Evolutionary conservation across 1,140 invertebrate species (phyloP).

Genomic region (Diorhabda sublineata): DNA sequence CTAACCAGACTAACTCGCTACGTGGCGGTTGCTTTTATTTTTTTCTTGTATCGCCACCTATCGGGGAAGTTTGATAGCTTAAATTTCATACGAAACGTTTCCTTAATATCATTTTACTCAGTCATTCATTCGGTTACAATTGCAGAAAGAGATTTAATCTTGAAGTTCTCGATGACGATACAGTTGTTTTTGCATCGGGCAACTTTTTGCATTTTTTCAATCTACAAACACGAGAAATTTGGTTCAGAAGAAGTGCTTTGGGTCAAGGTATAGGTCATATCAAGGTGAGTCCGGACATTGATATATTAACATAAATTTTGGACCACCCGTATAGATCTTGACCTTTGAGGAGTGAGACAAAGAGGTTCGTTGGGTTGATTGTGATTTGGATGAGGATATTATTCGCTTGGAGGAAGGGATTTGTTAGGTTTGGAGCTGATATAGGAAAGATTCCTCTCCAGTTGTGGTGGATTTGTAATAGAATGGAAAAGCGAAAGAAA

Average conservation of each 20-base stretch:
- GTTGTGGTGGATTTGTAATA: no score
- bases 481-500: no score
- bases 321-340: no score
- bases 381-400: no score
- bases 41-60: background rate
- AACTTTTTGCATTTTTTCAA: slow-evolving; percentile 76
- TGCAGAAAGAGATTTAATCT: slow-evolving; percentile 77
- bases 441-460: no score
- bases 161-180: slow-evolving; percentile 65
- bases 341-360: no score
- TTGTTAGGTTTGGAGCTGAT: no score
- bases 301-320: no score
- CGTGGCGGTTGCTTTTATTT: background rate
- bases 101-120: slow-evolving; percentile 38
- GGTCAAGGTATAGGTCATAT: slow-evolving; percentile 77
- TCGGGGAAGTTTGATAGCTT: background rate
- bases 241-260: slow-evolving; percentile 66
- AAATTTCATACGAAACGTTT: slow-evolving; percentile 12
- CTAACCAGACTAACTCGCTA: background rate
- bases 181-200: slow-evolving; percentile 73
- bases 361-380: no score
- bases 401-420: no score
- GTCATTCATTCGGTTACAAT: slow-evolving; percentile 84
- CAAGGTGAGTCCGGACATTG: slow-evolving; percentile 50
- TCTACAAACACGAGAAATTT: slow-evolving; percentile 58